Percentiles rank a stretch among this genome's conserved stretches.
Evolutionary conservation across 2,888 invertebrate genomes (phyloP).

Genomic region (Dicyrtomina minuta): DNA sequence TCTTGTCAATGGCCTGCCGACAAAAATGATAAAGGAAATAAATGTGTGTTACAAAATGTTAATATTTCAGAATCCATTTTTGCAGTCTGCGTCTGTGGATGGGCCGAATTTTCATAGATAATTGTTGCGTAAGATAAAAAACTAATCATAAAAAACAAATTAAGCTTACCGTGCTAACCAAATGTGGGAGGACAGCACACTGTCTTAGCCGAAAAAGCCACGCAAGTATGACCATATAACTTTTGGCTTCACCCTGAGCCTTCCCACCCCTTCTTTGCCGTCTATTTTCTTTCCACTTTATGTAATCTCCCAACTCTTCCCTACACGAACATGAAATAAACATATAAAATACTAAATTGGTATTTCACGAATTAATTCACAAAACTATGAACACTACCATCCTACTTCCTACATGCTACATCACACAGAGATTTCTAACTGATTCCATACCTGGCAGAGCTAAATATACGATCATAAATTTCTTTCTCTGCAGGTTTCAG

Average conservation of each 20-base stretch:
- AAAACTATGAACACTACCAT: too few relatives aligned
- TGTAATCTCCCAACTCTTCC: conserved; percentile 37
- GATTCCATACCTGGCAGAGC: conserved; percentile 58
- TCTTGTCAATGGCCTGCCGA: conserved; percentile 59
- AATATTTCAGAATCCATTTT: too few relatives aligned
- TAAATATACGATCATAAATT: conserved; percentile 71
- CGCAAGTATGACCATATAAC: conserved; percentile 70
- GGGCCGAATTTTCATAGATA: too few relatives aligned
- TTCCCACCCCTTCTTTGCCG: conserved; percentile 16
- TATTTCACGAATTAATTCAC: too few relatives aligned
- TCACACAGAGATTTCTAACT: too few relatives aligned
- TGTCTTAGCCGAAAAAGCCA: conserved; percentile 82
- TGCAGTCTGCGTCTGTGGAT: too few relatives aligned
- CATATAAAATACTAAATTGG: neutral
- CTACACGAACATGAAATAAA: too few relatives aligned
- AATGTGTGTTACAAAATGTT: too few relatives aligned
- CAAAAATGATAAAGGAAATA: too few relatives aligned
- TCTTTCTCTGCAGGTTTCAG: conserved; percentile 71
- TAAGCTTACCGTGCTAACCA: conserved; percentile 70
- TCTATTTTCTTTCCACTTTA: conserved; percentile 35
- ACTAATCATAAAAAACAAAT: too few relatives aligned
- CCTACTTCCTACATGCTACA: too few relatives aligned
- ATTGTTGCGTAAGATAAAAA: too few relatives aligned
- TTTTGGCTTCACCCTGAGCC: conserved; percentile 55
- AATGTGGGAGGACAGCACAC: conserved; percentile 82